A percentile compares a stretch with the other conserved stretches of the same genome.
Evolutionary conservation across 2,113 vertebrate genomes (phyloP).

Genomic region (Megaleporinus macrocephalus): DNA sequence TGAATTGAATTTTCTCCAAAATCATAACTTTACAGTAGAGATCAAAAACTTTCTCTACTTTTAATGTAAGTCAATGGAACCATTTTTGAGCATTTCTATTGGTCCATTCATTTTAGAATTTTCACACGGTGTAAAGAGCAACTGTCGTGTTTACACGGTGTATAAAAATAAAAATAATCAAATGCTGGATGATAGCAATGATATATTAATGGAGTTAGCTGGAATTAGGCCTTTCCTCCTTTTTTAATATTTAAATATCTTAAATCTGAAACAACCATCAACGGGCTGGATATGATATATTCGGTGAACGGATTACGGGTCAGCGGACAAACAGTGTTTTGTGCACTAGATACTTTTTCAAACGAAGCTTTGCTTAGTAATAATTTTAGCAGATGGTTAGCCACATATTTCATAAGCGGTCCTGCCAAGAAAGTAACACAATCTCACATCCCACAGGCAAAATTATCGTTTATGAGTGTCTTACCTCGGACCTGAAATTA

Average conservation of each 20-base stretch:
- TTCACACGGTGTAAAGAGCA: too few species aligned
- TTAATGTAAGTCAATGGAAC: too few species aligned
- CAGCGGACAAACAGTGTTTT: constrained; percentile 64
- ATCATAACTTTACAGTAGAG: too few species aligned
- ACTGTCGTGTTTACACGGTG: too few species aligned
- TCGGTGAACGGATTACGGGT: constrained; percentile 53
- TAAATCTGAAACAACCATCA: neutral
- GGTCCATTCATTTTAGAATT: too few species aligned
- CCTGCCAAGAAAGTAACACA: constrained; percentile 90
- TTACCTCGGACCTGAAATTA: constrained; percentile 87
- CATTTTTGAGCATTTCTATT: too few species aligned
- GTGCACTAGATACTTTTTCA: constrained; percentile 64
- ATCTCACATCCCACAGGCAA: constrained; percentile 84
- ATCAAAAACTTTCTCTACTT: too few species aligned
- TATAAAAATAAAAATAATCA: too few species aligned
- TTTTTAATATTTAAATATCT: constrained; percentile 18
- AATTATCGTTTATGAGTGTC: constrained; percentile 92
- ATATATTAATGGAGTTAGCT: too few species aligned
- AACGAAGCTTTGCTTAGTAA: constrained; percentile 64
- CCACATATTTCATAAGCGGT: constrained; percentile 83
- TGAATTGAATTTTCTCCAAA: too few species aligned
- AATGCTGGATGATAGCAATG: too few species aligned
- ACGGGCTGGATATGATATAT: constrained; percentile 15
- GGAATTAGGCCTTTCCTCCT: neutral
- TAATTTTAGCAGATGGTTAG: constrained; percentile 83